These are phyloP conservation scores for Erpetoichthys calabaricus DNA, from an alignment of 2,797 vertebrate species.

Conservation along the genomic window DNA sequence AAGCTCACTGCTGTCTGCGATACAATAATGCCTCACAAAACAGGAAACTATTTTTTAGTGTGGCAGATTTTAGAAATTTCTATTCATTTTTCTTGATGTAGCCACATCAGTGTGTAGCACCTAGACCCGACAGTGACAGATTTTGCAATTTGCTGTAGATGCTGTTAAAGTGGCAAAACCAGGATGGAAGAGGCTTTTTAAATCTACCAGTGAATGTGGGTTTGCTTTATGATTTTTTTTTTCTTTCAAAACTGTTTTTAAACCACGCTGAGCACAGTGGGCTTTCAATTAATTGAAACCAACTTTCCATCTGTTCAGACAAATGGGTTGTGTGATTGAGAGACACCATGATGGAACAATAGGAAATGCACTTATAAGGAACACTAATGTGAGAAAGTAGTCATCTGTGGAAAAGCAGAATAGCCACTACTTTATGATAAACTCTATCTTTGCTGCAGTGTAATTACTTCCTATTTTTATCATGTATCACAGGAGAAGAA, in stretches of 20 bases:
- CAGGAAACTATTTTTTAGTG: no score
- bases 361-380: slow-evolving; percentile 27
- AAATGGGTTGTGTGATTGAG: slow-evolving; percentile 37
- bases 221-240: slow-evolving; percentile 2
- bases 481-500: no score
- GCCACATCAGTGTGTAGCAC: no score
- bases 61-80: no score
- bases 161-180: no score
- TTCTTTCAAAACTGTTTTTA: slow-evolving; percentile 25
- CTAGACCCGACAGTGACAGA: no score
- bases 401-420: slow-evolving; percentile 30
- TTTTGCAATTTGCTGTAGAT: no score
- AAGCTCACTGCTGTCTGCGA: no score
- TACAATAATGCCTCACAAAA: no score
- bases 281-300: slow-evolving; percentile 50
- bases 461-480: slow-evolving; percentile 20
- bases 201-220: no score
- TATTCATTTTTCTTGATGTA: no score
- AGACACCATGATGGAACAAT: slow-evolving; percentile 35
- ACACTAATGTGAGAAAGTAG: slow-evolving; percentile 28
- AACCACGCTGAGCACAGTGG: slow-evolving; percentile 40
- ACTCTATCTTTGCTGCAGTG: slow-evolving; percentile 28
- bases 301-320: slow-evolving; percentile 45
- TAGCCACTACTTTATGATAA: slow-evolving; percentile 16
- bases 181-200: no score